These are phyloP conservation scores for Eupithecia centaureata DNA, from an alignment of 2,888 invertebrate genomes.

Conservation along the genomic window DNA sequence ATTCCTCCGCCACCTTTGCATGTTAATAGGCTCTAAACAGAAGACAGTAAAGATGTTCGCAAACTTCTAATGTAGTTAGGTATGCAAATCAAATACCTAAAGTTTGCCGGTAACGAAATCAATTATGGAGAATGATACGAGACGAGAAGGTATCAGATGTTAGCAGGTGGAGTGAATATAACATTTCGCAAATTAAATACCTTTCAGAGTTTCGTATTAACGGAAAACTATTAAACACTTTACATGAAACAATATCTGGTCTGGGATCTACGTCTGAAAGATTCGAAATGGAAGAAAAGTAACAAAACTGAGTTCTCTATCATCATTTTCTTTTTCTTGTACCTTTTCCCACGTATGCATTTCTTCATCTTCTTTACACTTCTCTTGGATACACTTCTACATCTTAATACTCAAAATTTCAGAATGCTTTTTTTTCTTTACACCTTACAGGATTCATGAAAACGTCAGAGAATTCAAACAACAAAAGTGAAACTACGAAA, in stretches of 20 bases:
- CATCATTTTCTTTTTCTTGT: too few relatives aligned
- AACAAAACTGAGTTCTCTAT: background rate
- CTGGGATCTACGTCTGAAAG: background rate
- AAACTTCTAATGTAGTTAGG: slow-evolving; percentile 53
- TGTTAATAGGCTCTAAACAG: slow-evolving; percentile 18
- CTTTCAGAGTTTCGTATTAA: slow-evolving; percentile 19
- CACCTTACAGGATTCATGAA: too few relatives aligned
- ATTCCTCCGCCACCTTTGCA: slow-evolving; percentile 8
- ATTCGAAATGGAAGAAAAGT: background rate
- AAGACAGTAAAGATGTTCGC: slow-evolving; percentile 43
- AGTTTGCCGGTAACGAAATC: slow-evolving; percentile 52
- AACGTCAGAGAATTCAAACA: too few relatives aligned
- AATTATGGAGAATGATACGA: slow-evolving; percentile 52
- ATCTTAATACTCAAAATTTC: too few relatives aligned
- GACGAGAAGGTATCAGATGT: slow-evolving; percentile 37
- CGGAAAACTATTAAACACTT: slow-evolving; percentile 3
- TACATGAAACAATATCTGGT: background rate
- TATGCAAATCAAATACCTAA: slow-evolving; percentile 62
- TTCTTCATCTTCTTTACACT: too few relatives aligned
- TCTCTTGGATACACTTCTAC: too few relatives aligned
- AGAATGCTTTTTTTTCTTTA: too few relatives aligned
- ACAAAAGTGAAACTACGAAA: too few relatives aligned
- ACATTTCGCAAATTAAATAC: slow-evolving; percentile 25
- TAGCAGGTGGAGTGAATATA: slow-evolving; percentile 42
- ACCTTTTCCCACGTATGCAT: too few relatives aligned